Conservation (phyloP, 2,797 vertebrate genomes). For the Pipistrellus kuhlii region DNA sequence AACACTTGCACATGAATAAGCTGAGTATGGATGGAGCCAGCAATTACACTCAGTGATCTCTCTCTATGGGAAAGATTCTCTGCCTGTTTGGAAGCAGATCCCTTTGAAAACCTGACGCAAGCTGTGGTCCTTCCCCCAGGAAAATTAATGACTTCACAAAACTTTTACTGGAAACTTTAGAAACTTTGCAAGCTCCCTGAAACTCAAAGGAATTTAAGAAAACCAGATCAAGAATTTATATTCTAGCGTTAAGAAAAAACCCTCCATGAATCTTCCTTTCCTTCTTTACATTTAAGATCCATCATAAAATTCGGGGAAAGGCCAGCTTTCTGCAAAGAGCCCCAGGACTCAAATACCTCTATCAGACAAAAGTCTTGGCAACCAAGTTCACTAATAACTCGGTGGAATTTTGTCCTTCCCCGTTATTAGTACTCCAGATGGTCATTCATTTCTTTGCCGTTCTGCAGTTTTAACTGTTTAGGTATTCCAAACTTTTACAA, state of each 20-base stretch:
- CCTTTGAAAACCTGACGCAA: conserved; percentile 23
- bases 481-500: neutral
- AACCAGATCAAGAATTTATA: neutral
- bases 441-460: neutral
- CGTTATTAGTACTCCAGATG: neutral
- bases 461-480: neutral
- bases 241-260: neutral
- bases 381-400: neutral
- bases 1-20: neutral
- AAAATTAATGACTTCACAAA: neutral
- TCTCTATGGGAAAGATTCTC: neutral
- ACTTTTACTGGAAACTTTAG: neutral
- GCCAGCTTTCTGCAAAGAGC: neutral
- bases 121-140: neutral
- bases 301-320: neutral
- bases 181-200: neutral
- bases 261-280: neutral
- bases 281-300: neutral
- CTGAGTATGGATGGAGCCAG: neutral
- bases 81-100: neutral
- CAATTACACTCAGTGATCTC: neutral
- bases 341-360: neutral
- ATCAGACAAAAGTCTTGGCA: neutral
- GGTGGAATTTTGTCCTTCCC: neutral
- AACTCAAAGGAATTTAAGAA: conserved; percentile 28